phyloP scores from a whole-genome alignment of 2,888 invertebrate species.

The Falcaria lacertinaria region DNA sequence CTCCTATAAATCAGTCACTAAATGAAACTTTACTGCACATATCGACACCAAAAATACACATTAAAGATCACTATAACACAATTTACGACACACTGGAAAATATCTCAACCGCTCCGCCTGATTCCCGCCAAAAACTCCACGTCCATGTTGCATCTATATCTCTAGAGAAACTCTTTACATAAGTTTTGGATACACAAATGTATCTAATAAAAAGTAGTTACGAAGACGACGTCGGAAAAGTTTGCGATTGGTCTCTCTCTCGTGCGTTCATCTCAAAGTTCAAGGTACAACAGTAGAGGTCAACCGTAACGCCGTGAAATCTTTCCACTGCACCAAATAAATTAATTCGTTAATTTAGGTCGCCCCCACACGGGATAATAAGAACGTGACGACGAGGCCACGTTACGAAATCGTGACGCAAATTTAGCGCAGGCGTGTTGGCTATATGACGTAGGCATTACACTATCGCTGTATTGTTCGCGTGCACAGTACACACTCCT shows the following conservation, averaged over 20 bases:
- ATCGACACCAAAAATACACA: no score
- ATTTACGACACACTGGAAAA: no score
- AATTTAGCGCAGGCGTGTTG: slow-evolving; percentile 6
- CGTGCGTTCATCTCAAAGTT: slow-evolving; percentile 11
- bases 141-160: slow-evolving; percentile 18
- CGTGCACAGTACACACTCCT: background rate
- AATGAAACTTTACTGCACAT: no score
- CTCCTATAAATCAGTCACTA: no score
- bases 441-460: background rate
- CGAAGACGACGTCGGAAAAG: slow-evolving; percentile 10
- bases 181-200: slow-evolving; percentile 26
- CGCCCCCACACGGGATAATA: background rate
- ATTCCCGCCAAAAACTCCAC: no score
- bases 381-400: slow-evolving; percentile 25
- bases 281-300: slow-evolving; percentile 15
- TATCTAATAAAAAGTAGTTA: background rate
- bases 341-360: slow-evolving; percentile 1
- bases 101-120: no score
- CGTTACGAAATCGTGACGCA: slow-evolving; percentile 31
- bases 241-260: slow-evolving; percentile 17
- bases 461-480: background rate
- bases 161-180: no score
- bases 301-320: slow-evolving; percentile 11
- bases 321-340: slow-evolving; percentile 9
- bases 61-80: no score